These are phyloP conservation scores for Hylomyscus alleni DNA, from an alignment of 2,797 vertebrate species.

Conservation along the genomic window DNA sequence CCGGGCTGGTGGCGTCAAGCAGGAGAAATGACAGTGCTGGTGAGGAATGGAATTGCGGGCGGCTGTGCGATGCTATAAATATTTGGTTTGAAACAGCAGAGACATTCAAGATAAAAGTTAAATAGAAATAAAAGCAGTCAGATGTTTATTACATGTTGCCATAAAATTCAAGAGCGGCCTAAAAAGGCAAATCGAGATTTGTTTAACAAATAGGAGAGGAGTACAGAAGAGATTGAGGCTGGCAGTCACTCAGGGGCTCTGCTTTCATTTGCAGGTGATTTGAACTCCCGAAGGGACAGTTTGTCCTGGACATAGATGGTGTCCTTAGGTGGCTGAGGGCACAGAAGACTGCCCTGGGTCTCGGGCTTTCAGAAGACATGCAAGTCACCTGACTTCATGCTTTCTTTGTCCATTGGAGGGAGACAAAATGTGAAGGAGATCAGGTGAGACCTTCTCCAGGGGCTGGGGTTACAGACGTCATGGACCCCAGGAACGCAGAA, in stretches of 20 bases:
- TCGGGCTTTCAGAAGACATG: neutral
- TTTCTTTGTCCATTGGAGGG: neutral
- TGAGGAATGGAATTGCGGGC: constrained; percentile 76
- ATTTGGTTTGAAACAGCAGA: constrained; percentile 89
- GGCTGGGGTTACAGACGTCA: neutral
- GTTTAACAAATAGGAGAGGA: constrained; percentile 88
- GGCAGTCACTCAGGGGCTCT: constrained; percentile 80
- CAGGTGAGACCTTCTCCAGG: too few relatives aligned
- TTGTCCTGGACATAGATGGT: neutral
- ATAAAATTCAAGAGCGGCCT: constrained; percentile 89
- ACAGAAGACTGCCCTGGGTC: neutral
- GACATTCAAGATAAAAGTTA: constrained; percentile 90
- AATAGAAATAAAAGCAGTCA: constrained; percentile 90
- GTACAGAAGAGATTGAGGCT: constrained; percentile 83
- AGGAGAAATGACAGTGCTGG: constrained; percentile 80
- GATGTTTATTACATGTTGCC: constrained; percentile 90
- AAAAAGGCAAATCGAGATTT: constrained; percentile 89
- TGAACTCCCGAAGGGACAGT: constrained; percentile 76
- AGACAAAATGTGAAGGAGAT: too few relatives aligned
- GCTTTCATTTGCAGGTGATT: constrained; percentile 82
- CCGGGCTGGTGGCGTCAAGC: constrained; percentile 64
- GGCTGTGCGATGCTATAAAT: constrained; percentile 86
- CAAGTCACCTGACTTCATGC: neutral
- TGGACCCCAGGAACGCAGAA: accelerated
- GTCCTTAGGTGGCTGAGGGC: neutral